Base-by-base conservation (phyloP, 2,797 vertebrate genomes). In the Spea hammondii region DNA sequence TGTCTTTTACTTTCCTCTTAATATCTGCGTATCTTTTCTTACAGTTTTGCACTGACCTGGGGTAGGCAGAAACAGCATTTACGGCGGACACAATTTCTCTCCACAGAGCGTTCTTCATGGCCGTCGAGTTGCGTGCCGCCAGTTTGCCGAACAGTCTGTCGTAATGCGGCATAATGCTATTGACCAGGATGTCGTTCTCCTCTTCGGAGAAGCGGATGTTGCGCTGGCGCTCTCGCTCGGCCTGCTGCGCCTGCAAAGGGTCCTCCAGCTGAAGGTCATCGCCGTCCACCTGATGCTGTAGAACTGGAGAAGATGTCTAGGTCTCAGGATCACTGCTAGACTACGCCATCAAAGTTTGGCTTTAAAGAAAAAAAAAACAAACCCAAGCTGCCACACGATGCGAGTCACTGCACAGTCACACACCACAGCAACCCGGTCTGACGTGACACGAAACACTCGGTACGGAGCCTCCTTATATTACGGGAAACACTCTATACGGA, bases 11-110 rank as follows among this genome's bases (percentile, higher is more conserved):
- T 32, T 77, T 77, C 4, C 68, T 17, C 13, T 77, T 77, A 4
- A 77, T 60, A 12, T 77, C 76, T 4, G 76, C 76, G n/a, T 70
- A 77, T 12, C 76, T 62, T 11, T 77, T 77, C 59, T 77, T 77
- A 13, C 76, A 77, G 48, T 77, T 70, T 57, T 70, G 67, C 12
- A 70, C 17, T 5, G 76, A 70, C 12, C 76, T 32, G 14, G 76
- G 67, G 13, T 70, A 77, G 4, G 76, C 76, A 17, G 76, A 77
- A 8, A 77, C 51, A 4, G 57, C 68, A 12, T 77, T 77, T 1
- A 77, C 76, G 5, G 76, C 47, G 1, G 76, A 53, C 0, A 53
- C 57, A 5, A 77, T 71, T 44, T 77, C 68, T 10, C 76, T 64
- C 76, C 76, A 77, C 1, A 77, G 47, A 3, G 68, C 32, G 13